phyloP scores from a whole-genome alignment of 2,113 vertebrate genomes.

The Pao palembangensis region DNA sequence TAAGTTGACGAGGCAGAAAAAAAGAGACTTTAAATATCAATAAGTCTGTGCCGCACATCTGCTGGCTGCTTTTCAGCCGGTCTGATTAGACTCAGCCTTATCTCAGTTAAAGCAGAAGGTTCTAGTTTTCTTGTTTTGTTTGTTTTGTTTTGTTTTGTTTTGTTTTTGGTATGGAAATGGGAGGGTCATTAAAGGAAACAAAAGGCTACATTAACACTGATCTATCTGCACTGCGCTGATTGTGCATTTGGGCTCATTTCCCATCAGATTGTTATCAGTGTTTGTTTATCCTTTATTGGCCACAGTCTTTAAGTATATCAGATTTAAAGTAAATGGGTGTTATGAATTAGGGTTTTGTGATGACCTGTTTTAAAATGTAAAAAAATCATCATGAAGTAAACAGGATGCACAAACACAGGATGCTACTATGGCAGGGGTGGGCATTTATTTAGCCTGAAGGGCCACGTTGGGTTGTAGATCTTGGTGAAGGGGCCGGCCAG shows the following conservation, averaged over 20 bases:
- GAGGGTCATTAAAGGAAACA: constrained; percentile 22
- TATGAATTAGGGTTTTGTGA: not conserved
- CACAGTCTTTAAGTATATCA: not conserved
- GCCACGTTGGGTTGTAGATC: too few species aligned
- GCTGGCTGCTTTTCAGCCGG: constrained; percentile 41
- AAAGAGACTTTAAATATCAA: constrained; percentile 60
- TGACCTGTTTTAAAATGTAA: constrained; percentile 1
- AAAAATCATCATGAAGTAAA: not conserved
- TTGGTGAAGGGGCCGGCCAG: too few species aligned
- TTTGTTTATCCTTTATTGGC: constrained; percentile 21
- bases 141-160: constrained; percentile 41
- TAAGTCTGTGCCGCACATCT: constrained; percentile 55
- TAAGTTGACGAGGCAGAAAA: constrained; percentile 55
- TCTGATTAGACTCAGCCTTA: constrained; percentile 62
- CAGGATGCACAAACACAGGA: too few species aligned
- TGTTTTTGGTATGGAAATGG: constrained; percentile 28
- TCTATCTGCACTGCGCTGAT: constrained; percentile 28
- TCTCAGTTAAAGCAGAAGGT: constrained; percentile 68
- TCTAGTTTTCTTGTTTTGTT: constrained; percentile 60
- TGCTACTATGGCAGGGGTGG: too few species aligned
- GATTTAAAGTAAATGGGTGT: not conserved
- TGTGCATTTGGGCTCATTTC: constrained; percentile 34
- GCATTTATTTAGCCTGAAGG: too few species aligned
- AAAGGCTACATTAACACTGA: constrained; percentile 13
- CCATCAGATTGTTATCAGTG: constrained; percentile 34